Conservation (phyloP, 2,113 vertebrate species). For the Callipepla californica region DNA sequence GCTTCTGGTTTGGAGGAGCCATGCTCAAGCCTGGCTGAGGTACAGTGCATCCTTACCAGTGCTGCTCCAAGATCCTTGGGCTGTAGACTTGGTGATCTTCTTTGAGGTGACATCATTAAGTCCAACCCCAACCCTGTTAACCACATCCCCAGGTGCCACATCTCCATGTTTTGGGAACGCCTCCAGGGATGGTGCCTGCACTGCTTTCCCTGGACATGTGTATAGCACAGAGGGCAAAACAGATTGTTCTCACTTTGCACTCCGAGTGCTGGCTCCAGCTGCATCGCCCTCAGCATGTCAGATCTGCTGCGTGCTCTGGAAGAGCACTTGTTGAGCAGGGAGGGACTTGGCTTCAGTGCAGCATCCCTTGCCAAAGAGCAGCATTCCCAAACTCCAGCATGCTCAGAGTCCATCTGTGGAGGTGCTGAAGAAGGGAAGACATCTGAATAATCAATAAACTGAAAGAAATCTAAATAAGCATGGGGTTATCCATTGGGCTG, state of each 20-base stretch:
- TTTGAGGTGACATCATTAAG: no score
- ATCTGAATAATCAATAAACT: not conserved
- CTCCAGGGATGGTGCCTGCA: no score
- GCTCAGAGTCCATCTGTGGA: not conserved
- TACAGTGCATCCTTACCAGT: not conserved
- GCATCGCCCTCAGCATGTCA: not conserved
- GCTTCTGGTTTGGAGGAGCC: not conserved
- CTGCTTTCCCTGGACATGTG: not conserved
- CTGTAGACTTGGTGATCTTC: not conserved
- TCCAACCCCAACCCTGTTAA: no score
- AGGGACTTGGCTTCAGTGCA: fast-evolving
- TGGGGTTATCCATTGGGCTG: not conserved
- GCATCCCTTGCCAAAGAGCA: fast-evolving
- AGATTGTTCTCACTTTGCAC: not conserved
- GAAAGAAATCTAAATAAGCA: not conserved
- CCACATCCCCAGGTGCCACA: no score
- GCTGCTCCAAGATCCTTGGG: not conserved
- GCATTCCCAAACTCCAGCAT: fast-evolving
- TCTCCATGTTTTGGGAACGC: no score
- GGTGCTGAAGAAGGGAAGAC: not conserved
- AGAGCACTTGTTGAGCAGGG: not conserved
- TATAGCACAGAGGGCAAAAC: not conserved
- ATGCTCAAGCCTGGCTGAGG: not conserved
- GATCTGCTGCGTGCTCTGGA: not conserved
- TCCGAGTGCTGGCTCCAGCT: not conserved